Conservation (phyloP, 2,113 vertebrate genomes). For the Sminthopsis crassicaudata region DNA sequence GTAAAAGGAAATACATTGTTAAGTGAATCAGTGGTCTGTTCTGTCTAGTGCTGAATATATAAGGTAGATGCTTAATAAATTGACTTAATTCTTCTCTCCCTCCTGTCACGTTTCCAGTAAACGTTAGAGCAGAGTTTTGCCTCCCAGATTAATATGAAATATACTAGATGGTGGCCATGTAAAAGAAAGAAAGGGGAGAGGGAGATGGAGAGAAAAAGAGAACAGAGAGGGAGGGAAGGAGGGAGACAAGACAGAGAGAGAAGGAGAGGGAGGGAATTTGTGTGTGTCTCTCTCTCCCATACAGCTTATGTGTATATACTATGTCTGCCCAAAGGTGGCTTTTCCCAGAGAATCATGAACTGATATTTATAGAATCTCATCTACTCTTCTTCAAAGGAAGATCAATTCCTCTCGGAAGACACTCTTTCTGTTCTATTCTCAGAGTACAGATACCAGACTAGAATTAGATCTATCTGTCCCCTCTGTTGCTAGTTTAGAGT, state of each 20-base stretch:
- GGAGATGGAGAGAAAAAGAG: no score
- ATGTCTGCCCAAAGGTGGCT: neutral
- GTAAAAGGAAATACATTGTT: neutral
- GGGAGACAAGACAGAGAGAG: no score
- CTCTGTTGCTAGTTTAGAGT: neutral
- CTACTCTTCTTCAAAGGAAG: neutral
- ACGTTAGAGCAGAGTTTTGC: neutral
- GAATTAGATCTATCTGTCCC: neutral
- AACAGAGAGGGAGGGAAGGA: no score
- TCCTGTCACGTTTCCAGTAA: neutral
- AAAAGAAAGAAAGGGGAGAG: neutral
- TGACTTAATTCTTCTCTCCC: neutral
- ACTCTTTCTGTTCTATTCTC: neutral
- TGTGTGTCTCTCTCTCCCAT: neutral
- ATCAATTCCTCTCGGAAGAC: neutral
- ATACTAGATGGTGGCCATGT: neutral
- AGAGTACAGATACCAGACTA: neutral
- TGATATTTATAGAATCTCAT: neutral
- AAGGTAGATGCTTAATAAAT: neutral
- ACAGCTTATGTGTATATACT: neutral
- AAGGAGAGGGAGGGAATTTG: no score
- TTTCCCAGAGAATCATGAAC: neutral
- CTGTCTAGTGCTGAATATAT: neutral
- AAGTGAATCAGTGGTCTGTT: neutral
- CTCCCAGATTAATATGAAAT: neutral